Conservation (phyloP, 2,797 vertebrate species). For the Peromyscus aztecus region DNA sequence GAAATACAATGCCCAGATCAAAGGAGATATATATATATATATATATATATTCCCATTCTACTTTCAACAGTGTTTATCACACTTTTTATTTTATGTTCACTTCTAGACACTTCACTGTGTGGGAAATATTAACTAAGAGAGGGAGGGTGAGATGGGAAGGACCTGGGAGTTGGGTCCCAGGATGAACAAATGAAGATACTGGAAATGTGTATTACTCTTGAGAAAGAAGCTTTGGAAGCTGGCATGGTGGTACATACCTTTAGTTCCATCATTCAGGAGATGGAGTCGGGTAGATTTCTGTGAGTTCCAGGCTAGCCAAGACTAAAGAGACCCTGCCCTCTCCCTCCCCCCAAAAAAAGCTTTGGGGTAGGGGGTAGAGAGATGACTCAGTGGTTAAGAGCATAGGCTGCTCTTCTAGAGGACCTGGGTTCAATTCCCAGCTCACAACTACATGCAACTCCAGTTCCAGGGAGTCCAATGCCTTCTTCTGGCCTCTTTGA, state of each 20-base stretch:
- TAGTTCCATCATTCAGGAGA: background rate
- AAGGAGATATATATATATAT: background rate
- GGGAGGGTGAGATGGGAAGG: background rate
- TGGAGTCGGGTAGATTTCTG: background rate
- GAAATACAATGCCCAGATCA: background rate
- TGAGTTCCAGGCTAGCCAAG: background rate
- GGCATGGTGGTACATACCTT: background rate
- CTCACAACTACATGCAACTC: background rate
- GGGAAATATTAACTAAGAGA: constrained; percentile 6
- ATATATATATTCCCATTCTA: background rate
- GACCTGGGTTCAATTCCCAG: too few relatives aligned
- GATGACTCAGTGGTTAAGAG: background rate
- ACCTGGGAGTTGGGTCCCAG: constrained; percentile 7
- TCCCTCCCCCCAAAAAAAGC: too few relatives aligned
- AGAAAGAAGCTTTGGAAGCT: background rate
- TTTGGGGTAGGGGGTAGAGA: background rate
- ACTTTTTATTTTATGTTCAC: background rate
- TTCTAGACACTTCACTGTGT: background rate
- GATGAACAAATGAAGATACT: background rate
- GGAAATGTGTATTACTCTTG: background rate
- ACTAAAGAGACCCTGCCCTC: background rate
- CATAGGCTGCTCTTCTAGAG: background rate
- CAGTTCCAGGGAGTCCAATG: background rate
- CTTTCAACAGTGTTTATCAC: background rate
- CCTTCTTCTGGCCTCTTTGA: background rate